Evolutionary conservation across 2,113 vertebrate genomes (phyloP), one percentile per base, ranked within the genome.

Genomic region (Scopus umbretta): DNA sequence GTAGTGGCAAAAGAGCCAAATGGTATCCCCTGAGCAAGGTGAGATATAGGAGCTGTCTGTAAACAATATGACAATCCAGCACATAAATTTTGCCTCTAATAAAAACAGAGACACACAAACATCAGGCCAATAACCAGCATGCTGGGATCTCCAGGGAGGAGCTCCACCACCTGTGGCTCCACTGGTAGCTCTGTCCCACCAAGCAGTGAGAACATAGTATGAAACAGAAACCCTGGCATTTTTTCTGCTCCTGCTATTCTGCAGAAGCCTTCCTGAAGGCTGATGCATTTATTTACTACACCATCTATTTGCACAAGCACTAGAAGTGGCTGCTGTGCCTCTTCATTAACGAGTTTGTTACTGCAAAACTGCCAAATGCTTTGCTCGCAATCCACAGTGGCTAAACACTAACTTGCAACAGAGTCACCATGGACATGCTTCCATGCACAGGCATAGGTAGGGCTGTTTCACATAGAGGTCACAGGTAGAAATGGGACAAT

Each of bases 381-480:
- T 59, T 13, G 26, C 20, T 49, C 53, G 62, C 5, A 1, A 21
- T 15, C 16, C 53, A 8, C 56, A 11, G 55, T 2, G 3, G 40
- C 59, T 43, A 9, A 72, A 50, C 30, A 13, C 42, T 14, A 20
- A 9, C n/a, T 20, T 27, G 43, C 50, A 26, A 11, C 7, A 22
- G 34, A 43, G 26, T 17, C 30, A 56, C 34, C 45, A 2, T 0
- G 2, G 30, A 26, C 5, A 0, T 14, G 43, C 27, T 40, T 17
- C 0, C 3, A 29, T 7, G 2, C 36, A 32, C 21, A 50, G 71
- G 47, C 18, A 13, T 52, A 67, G 52, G n/a, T 43, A 86, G 72
- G 25, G 62, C 36, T 75, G 62, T 25, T 65, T 34, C 68, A 11
- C 42, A 20, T 3, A 9, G 52, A 27, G 29, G 26, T 10, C 55